Evolutionary conservation across 2,113 vertebrate species (phyloP).

Genomic region (Mus spicilegus): DNA sequence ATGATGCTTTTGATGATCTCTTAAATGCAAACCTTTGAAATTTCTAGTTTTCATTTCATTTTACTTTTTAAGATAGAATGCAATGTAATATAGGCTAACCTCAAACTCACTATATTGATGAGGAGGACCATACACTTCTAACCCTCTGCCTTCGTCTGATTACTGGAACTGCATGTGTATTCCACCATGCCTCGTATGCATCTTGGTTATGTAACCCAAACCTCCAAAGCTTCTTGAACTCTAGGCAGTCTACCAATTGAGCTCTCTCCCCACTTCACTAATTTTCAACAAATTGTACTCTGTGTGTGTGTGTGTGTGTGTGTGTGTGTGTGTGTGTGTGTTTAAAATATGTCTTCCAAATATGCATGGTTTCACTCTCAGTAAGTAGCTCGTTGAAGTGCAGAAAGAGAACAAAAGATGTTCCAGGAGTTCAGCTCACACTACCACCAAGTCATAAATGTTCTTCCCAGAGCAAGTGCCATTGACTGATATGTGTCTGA

Average conservation of each 20-base stretch:
- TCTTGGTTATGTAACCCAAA: too few species aligned
- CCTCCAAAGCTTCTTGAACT: neutral
- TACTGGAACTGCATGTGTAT: neutral
- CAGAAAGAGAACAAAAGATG: neutral
- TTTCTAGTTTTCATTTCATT: slow-evolving; percentile 5
- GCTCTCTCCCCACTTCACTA: too few species aligned
- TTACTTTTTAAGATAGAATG: neutral
- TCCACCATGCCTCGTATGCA: too few species aligned
- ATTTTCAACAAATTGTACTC: neutral
- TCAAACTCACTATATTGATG: neutral
- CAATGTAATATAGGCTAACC: neutral
- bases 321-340: neutral
- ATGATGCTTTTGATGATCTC: neutral
- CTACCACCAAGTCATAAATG: neutral
- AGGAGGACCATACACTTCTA: neutral
- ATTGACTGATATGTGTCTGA: neutral
- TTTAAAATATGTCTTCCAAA: neutral
- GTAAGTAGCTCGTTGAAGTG: neutral
- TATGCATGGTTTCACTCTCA: neutral
- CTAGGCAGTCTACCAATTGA: neutral
- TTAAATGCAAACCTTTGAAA: neutral
- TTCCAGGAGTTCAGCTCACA: neutral
- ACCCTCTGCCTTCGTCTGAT: neutral
- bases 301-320: neutral
- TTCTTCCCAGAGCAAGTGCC: neutral